These are phyloP conservation scores for Spodoptera frugiperda DNA, from an alignment of 1,140 invertebrate species.

Conservation along the genomic window DNA sequence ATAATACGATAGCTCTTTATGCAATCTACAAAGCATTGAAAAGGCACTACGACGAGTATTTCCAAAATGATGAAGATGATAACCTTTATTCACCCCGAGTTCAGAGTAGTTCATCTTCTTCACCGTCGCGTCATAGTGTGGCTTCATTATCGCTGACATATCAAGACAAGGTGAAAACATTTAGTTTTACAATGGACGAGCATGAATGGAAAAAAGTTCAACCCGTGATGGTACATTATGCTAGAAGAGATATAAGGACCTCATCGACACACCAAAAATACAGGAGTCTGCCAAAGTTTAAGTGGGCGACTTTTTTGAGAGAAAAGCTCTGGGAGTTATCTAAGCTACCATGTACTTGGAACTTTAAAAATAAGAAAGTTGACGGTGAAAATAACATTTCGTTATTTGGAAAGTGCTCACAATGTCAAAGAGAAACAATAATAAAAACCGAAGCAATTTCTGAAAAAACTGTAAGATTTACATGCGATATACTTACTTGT, in stretches of 20 bases:
- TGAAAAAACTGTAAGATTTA: slow-evolving; percentile 3
- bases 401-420: slow-evolving; percentile 5
- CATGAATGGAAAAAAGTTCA: slow-evolving; percentile 28
- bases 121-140: too few species aligned
- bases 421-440: slow-evolving; percentile 12
- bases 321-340: slow-evolving; percentile 6
- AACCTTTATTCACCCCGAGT: too few species aligned
- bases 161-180: neutral
- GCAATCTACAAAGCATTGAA: too few species aligned
- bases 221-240: neutral
- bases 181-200: slow-evolving; percentile 1
- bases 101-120: too few species aligned
- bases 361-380: slow-evolving; percentile 6
- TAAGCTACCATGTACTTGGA: slow-evolving; percentile 22
- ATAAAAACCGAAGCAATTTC: slow-evolving; percentile 16
- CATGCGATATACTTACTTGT: neutral
- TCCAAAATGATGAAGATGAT: too few species aligned
- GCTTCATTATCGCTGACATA: too few species aligned
- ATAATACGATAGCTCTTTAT: too few species aligned
- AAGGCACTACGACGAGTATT: too few species aligned
- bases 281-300: slow-evolving; percentile 18
- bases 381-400: slow-evolving; percentile 8
- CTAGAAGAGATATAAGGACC: neutral
- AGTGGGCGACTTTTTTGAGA: slow-evolving; percentile 4
- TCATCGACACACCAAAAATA: slow-evolving; percentile 1